These are phyloP conservation scores for Atherinosoma microstoma DNA, from an alignment of 2,797 vertebrate species.

Conservation along the genomic window DNA sequence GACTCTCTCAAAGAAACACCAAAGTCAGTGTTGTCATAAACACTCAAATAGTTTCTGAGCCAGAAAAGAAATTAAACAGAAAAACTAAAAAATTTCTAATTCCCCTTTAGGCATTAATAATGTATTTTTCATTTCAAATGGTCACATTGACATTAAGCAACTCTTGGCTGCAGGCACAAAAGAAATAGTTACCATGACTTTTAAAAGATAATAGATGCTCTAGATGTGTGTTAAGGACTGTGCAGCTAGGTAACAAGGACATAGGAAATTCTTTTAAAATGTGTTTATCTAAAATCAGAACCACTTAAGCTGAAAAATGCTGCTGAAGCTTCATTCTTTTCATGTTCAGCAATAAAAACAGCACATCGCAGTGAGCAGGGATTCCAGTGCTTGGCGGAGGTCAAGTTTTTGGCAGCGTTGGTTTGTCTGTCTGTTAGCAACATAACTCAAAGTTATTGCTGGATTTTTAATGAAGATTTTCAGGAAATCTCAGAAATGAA, in stretches of 20 bases:
- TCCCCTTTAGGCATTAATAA: too few relatives aligned
- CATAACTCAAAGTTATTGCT: too few relatives aligned
- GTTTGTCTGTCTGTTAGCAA: too few relatives aligned
- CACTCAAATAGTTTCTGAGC: neutral
- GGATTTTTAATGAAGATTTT: too few relatives aligned
- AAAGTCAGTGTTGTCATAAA: neutral
- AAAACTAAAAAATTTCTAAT: too few relatives aligned
- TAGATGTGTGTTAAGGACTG: neutral
- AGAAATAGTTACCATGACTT: neutral
- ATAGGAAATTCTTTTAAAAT: too few relatives aligned
- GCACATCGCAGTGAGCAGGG: neutral
- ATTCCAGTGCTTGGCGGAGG: neutral
- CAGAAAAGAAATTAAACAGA: too few relatives aligned
- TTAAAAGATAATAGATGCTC: neutral
- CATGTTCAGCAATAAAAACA: neutral
- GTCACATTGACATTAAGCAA: neutral
- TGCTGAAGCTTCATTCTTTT: neutral
- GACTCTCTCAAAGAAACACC: neutral
- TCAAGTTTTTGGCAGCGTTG: too few relatives aligned
- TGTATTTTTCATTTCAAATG: neutral
- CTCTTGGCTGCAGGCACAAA: neutral
- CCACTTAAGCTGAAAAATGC: neutral
- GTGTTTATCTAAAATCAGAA: neutral
- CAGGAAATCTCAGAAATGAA: too few relatives aligned
- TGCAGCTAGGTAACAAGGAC: too few relatives aligned